Base-by-base conservation (phyloP, 2,797 vertebrate species). In the Diceros bicornis region DNA sequence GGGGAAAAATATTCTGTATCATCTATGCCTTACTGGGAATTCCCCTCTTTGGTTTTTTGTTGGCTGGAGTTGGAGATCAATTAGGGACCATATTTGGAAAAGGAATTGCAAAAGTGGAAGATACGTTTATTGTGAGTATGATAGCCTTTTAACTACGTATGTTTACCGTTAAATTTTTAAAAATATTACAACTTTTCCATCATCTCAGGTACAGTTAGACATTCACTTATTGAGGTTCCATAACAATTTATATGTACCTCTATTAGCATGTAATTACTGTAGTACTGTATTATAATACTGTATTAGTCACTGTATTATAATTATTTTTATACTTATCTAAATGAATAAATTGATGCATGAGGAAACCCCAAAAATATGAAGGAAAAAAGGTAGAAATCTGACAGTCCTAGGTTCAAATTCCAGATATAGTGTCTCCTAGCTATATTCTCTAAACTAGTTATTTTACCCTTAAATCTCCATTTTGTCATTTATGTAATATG, bases 41-140 rank as follows among this genome's bases (percentile, higher is more conserved):
- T 97, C 99, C 99, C 34, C 99, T 99, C 1, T 99, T 99, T 97
- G 99, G 99, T 78, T 99, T 99, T 99, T 98, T 99, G 62, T 97
- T 99, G 99, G 99, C 99, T 89, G 99, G 99, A 89, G 99, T 99
- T 69, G 99, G 99, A 92, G 99, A 99, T 98, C 99, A 99, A 97
- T 98, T 99, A 85, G 99, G 99, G 77, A 99, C 99, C 78, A 99
- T 99, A 97, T 99, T 99, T 96, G 99, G 99, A 96, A 99, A 99
- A 98, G 99, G 99, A 97, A 99, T 99, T 68, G 99, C 99, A 97
- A 99, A 99, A 99, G 99, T 99, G 88, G 99, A 99, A 98, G 99
- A 99, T 95, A 99, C 99, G 47, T 99, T 99, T 98, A 99, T 99
- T 99, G 99, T 99, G 98, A 99, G 99, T 99, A 98, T 96, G 34